Percentiles rank a stretch among this genome's conserved stretches.
These are phyloP conservation scores for Betta splendens DNA, from an alignment of 2,797 vertebrate genomes.

Conservation along the genomic window DNA sequence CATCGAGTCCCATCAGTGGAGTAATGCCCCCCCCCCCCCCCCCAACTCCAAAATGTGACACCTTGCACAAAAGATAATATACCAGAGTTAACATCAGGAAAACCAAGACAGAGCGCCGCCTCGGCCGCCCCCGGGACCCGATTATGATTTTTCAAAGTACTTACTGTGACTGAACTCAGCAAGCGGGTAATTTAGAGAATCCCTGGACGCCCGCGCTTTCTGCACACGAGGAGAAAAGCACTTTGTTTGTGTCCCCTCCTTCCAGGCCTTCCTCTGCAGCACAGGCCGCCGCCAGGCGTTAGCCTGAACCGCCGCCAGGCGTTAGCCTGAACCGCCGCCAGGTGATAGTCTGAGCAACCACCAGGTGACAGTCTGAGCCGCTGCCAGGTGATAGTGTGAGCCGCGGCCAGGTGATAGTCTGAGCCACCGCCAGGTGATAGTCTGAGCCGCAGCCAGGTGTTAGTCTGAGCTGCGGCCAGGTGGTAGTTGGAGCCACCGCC, in stretches of 20 bases:
- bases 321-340: too few species aligned
- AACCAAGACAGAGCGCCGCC: conserved; percentile 62
- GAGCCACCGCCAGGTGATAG: too few species aligned
- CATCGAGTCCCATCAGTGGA: conserved; percentile 42
- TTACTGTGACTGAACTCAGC: conserved; percentile 58
- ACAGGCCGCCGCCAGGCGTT: conserved; percentile 55
- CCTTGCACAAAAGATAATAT: conserved; percentile 70
- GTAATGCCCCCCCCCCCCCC: conserved; percentile 52
- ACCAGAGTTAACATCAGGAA: conserved; percentile 62
- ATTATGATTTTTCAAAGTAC: conserved; percentile 65
- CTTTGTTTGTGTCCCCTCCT: conserved; percentile 11
- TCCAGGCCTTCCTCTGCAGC: neutral
- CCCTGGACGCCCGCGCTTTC: conserved; percentile 31
- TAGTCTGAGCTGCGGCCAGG: too few species aligned
- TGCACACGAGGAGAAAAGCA: conserved; percentile 27
- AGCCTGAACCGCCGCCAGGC: conserved; percentile 46
- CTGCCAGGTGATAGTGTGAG: too few species aligned
- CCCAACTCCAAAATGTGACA: conserved; percentile 53
- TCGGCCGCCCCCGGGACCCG: conserved; percentile 40
- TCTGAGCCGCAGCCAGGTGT: conserved; percentile 58
- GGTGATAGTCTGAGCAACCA: too few species aligned
- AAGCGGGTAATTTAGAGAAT: conserved; percentile 55
- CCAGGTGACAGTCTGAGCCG: too few species aligned
- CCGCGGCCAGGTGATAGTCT: too few species aligned
- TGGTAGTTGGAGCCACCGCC: too few species aligned